Base-by-base conservation (phyloP, 1,140 invertebrate species). In the Tribolium madens region DNA sequence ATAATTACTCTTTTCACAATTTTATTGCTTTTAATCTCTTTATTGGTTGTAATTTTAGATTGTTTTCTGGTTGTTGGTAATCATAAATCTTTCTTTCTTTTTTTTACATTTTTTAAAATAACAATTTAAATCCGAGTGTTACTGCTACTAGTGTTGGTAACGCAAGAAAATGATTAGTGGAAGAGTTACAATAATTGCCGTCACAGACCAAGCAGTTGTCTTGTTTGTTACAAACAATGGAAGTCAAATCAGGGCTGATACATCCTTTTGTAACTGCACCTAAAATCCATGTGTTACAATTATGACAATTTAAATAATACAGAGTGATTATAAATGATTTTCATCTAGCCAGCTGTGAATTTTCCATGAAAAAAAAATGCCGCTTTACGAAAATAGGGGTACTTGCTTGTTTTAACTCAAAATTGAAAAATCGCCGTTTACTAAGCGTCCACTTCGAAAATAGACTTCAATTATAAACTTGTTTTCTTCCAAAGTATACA, bases 121-220 rank as follows among this genome's bases (percentile, higher is more conserved):
- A 50, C 7, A 15, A 5, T 12, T 17, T 26, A 0, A 26, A 0
- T 26, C 1, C 21, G 3, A 50, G 4, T 14, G 48, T 14, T 50
- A 17, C 48, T 7, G 7, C 1, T 7, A 50, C 6, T 14, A 50
- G 15, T 50, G 13, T 5, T 13, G 48, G 15, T 15, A 17, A 50
- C 15, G 48, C 6, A 0, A 17, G 0, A 3, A 7, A 10, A 57
- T 17, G 13, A 4, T 26, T 26, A 10, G 13, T 10, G 9, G 18
- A n/a, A 57, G 52, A 18, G 52, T 57, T 57, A 57, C 52, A 57
- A 21, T 17, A 57, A 57, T 57, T 17, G 10, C 17, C 52, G 2
- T 9, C 17, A 57, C 52, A 57, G 1, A 57, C 1, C 52, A 6
- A 57, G 18, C 52, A 57, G 0, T n/a, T 57, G 0, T n/a, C 17